Conservation (phyloP, 1,140 invertebrate species). For the Helicoverpa armigera region DNA sequence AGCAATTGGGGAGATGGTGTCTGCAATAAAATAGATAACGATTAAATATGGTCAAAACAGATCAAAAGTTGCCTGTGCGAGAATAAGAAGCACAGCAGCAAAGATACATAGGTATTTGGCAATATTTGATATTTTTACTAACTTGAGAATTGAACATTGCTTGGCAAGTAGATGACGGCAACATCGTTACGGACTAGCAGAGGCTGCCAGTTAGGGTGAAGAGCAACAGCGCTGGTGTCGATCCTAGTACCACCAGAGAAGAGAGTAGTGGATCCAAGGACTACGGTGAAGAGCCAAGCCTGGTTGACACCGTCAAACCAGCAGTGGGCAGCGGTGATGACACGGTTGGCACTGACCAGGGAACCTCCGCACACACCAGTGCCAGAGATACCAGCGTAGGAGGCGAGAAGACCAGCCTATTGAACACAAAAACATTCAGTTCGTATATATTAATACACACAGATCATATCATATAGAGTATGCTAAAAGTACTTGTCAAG, state of each 20-base stretch:
- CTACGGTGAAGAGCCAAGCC: slow-evolving; percentile 54
- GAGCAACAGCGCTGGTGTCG: slow-evolving; percentile 52
- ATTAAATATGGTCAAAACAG: background rate
- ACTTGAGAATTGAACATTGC: slow-evolving; percentile 50
- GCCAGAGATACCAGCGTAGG: slow-evolving; percentile 48
- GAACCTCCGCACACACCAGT: slow-evolving; percentile 59
- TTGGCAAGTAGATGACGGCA: slow-evolving; percentile 72
- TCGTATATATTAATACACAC: background rate
- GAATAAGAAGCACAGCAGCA: too few species aligned
- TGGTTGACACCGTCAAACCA: slow-evolving; percentile 60
- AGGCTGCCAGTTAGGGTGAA: slow-evolving; percentile 56
- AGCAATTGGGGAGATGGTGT: slow-evolving; percentile 56
- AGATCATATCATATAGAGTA: too few species aligned
- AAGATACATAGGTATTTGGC: too few species aligned
- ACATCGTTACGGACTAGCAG: slow-evolving; percentile 68
- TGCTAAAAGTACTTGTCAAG: too few species aligned
- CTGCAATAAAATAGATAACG: slow-evolving; percentile 52
- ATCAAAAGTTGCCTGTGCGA: too few species aligned
- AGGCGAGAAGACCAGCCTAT: slow-evolving; percentile 59
- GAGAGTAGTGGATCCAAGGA: slow-evolving; percentile 56
- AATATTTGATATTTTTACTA: slow-evolving; percentile 10
- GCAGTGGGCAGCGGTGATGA: slow-evolving; percentile 66
- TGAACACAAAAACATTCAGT: background rate
- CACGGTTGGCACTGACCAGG: slow-evolving; percentile 48
- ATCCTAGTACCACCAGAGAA: slow-evolving; percentile 58